These are phyloP conservation scores for Centropristis striata DNA, from an alignment of 2,113 vertebrate genomes.

Conservation along the genomic window DNA sequence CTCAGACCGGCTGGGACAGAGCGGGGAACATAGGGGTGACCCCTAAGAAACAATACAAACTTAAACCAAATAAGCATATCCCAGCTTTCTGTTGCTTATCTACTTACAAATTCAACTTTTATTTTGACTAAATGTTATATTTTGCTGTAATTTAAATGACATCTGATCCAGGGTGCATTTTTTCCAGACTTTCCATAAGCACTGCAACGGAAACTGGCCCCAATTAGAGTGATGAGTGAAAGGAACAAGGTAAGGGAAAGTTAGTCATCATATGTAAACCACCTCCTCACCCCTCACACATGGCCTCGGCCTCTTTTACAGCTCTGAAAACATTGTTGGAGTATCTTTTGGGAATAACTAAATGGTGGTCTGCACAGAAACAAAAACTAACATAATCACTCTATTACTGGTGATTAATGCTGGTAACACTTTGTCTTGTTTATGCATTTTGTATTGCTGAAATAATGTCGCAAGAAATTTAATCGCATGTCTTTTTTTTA, in stretches of 20 bases:
- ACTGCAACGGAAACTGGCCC: conserved; percentile 44
- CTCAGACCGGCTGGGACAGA: too few relatives aligned
- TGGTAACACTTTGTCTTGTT: background rate
- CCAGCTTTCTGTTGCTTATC: background rate
- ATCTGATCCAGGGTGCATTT: conserved; percentile 32
- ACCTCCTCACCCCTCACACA: conserved; percentile 25
- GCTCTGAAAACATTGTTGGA: conserved; percentile 40
- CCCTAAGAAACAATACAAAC: too few relatives aligned
- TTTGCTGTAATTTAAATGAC: conserved; percentile 27
- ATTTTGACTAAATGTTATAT: conserved; percentile 19
- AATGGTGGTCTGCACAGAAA: conserved; percentile 44
- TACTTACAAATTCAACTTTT: background rate
- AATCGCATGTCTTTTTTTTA: background rate
- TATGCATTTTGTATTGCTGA: background rate
- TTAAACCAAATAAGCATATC: background rate
- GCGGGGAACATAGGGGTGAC: too few relatives aligned
- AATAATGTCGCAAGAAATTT: conserved; percentile 1
- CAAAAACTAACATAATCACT: conserved; percentile 42
- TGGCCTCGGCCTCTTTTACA: conserved; percentile 7
- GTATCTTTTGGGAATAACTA: conserved; percentile 23
- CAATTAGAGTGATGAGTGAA: conserved; percentile 56
- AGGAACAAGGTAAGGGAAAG: conserved; percentile 55
- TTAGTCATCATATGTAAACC: conserved; percentile 34
- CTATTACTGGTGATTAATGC: conserved; percentile 28
- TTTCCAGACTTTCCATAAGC: background rate